Conservation (phyloP, 2,113 vertebrate species). For the Murina feae region DNA sequence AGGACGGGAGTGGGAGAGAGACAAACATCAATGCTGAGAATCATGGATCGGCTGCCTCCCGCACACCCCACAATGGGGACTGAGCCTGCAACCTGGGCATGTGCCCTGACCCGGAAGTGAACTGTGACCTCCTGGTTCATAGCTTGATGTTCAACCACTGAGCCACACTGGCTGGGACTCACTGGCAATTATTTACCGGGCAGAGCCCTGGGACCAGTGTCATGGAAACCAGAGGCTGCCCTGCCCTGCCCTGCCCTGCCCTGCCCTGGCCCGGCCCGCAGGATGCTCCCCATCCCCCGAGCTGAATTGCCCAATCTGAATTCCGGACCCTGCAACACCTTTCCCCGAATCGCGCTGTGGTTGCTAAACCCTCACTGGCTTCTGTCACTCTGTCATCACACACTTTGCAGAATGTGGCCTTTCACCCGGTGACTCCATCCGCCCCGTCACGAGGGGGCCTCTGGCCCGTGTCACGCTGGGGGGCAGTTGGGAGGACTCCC, state of each 20-base stretch:
- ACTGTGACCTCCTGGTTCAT: too few species aligned
- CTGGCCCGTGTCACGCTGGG: accelerated
- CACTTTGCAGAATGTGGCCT: not conserved
- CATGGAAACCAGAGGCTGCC: accelerated
- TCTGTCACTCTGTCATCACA: not conserved
- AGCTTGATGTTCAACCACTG: too few species aligned
- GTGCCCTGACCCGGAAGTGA: too few species aligned
- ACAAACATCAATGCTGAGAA: too few species aligned
- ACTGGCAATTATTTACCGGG: not conserved
- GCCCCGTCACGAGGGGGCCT: accelerated
- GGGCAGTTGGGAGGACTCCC: accelerated
- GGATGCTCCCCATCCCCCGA: too few species aligned
- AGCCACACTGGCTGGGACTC: not conserved
- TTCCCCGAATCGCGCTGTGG: not conserved
- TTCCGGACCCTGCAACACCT: not conserved
- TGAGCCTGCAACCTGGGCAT: too few species aligned
- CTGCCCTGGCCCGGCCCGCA: not conserved
- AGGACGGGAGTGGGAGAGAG: too few species aligned
- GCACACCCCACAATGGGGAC: too few species aligned
- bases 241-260: not conserved
- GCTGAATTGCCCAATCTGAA: not conserved
- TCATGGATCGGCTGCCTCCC: too few species aligned
- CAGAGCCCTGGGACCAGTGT: accelerated
- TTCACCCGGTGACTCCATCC: not conserved
- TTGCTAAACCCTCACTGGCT: not conserved